These are phyloP conservation scores for Polydrusus cervinus DNA, from an alignment of 2,888 invertebrate species.

Conservation along the genomic window DNA sequence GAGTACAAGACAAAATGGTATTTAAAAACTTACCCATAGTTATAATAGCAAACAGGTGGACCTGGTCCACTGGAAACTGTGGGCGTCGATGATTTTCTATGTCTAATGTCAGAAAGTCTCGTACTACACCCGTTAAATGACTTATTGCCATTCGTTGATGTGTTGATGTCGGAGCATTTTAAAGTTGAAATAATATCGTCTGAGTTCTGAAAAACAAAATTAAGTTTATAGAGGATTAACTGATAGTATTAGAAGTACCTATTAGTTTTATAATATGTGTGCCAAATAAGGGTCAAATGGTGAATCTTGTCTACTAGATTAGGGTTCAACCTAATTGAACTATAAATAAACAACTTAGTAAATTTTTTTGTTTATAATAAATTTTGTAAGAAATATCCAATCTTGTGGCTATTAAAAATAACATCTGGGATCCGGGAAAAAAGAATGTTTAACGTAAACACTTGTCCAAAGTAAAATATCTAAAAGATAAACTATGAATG, in stretches of 20 bases:
- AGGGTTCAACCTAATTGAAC: too few relatives aligned
- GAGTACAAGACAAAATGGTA: neutral
- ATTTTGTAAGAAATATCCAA: neutral
- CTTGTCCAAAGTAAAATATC: conserved; percentile 1
- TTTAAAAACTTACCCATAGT: conserved; percentile 73
- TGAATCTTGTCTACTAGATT: too few relatives aligned
- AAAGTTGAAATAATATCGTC: conserved; percentile 43
- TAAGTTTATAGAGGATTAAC: neutral
- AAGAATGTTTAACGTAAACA: neutral
- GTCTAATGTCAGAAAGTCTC: conserved; percentile 64
- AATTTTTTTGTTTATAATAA: too few relatives aligned
- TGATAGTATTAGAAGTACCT: neutral
- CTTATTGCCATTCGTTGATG: conserved; percentile 33
- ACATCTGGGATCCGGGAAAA: neutral
- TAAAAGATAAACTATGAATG: conserved; percentile 1
- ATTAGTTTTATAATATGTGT: too few relatives aligned
- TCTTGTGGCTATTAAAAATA: neutral
- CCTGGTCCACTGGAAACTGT: conserved; percentile 66
- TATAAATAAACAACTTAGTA: too few relatives aligned
- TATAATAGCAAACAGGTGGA: conserved; percentile 73
- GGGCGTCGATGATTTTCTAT: conserved; percentile 66
- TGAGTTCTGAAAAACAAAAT: conserved; percentile 37
- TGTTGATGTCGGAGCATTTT: conserved; percentile 26
- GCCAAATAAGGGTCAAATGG: too few relatives aligned
- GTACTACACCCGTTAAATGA: conserved; percentile 32